A percentile compares a stretch with the other conserved stretches of the same genome.
Evolutionary conservation across 2,888 invertebrate species (phyloP).

Genomic region (Protula sp.): DNA sequence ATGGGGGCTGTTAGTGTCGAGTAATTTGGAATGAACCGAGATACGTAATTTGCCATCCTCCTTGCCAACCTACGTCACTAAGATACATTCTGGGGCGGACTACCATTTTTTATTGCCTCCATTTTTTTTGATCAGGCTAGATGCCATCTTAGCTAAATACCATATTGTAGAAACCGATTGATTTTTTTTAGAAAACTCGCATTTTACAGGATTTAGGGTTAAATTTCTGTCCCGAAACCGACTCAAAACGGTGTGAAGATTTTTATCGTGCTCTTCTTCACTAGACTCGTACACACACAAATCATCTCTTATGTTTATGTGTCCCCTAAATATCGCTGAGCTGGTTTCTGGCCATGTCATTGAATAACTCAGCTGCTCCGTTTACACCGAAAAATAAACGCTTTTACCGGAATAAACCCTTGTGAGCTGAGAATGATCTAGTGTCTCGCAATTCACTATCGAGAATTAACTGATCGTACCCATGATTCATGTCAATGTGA

Average conservation of each 20-base stretch:
- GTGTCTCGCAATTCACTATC: slow-evolving; percentile 18
- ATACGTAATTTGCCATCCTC: too few relatives aligned
- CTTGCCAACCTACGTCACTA: slow-evolving; percentile 12
- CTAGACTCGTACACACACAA: slow-evolving; percentile 8
- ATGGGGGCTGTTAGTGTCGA: too few relatives aligned
- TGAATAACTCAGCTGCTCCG: too few relatives aligned
- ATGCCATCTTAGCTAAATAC: too few relatives aligned
- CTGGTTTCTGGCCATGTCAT: slow-evolving; percentile 4
- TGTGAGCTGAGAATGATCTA: slow-evolving; percentile 23
- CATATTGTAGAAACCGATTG: slow-evolving; percentile 3
- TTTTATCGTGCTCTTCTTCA: slow-evolving; percentile 10
- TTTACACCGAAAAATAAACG: slow-evolving; percentile 14
- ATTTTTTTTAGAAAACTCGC: slow-evolving; percentile 22
- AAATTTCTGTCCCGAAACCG: too few relatives aligned
- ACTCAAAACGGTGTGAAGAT: slow-evolving; percentile 3
- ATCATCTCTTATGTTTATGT: slow-evolving; percentile 10
- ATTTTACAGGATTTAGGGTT: too few relatives aligned
- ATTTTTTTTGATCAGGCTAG: too few relatives aligned
- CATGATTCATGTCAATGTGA: too few relatives aligned
- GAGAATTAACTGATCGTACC: slow-evolving; percentile 20
- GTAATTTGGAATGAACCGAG: slow-evolving; percentile 24
- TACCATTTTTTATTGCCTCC: too few relatives aligned
- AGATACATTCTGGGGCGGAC: too few relatives aligned
- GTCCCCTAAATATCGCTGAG: slow-evolving; percentile 5
- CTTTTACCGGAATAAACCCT: slow-evolving; percentile 18